Percentiles rank a stretch among this genome's conserved stretches.
These are phyloP conservation scores for Drosophila quinaria DNA, from an alignment of 2,888 invertebrate species.

Conservation along the genomic window DNA sequence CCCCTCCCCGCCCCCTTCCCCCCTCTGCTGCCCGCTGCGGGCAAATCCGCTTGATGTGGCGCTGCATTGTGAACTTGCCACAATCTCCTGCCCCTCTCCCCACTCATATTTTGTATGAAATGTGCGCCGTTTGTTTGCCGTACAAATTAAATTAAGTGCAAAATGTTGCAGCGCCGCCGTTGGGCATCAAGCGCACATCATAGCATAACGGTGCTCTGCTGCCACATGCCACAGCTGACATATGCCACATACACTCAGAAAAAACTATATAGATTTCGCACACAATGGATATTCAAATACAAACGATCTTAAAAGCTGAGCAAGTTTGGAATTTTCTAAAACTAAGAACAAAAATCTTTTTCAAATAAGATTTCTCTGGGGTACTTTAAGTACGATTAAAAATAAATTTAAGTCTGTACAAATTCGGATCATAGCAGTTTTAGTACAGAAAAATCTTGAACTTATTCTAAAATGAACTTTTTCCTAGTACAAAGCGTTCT, in stretches of 20 bases:
- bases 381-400: too few species aligned
- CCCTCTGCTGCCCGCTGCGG: conserved; percentile 39
- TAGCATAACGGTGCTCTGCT: conserved; percentile 72
- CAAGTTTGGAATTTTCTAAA: too few species aligned
- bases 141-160: conserved; percentile 82
- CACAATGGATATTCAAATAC: too few species aligned
- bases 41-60: conserved; percentile 69
- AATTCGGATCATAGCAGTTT: too few species aligned
- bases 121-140: conserved; percentile 69
- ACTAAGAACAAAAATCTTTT: too few species aligned
- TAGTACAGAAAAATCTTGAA: too few species aligned
- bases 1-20: not conserved
- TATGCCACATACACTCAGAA: conserved; percentile 28
- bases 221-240: conserved; percentile 59
- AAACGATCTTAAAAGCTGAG: too few species aligned
- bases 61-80: conserved; percentile 41
- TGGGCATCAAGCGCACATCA: conserved; percentile 71
- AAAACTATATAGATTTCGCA: too few species aligned
- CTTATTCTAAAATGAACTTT: too few species aligned
- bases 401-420: too few species aligned
- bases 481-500: too few species aligned
- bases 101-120: conserved; percentile 29
- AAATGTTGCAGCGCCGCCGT: conserved; percentile 65
- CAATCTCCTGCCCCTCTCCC: not conserved
- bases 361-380: too few species aligned